Percentiles rank a stretch among this genome's conserved stretches.
These are phyloP conservation scores for Sinodicranocentrus sp. DNA, from an alignment of 2,888 invertebrate genomes.

Conservation along the genomic window DNA sequence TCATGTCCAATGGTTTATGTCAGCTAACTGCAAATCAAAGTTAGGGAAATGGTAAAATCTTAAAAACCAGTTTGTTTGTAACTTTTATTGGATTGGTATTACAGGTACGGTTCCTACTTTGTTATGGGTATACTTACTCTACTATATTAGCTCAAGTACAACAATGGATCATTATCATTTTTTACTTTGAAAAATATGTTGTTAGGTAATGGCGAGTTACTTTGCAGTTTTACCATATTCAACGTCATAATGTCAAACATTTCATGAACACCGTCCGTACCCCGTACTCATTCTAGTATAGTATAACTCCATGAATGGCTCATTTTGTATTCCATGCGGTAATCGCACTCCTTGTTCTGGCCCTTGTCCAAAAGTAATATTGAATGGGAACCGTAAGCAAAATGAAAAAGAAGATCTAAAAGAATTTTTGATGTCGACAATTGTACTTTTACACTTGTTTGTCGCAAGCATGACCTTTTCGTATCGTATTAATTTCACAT, in stretches of 20 bases:
- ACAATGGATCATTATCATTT: background rate
- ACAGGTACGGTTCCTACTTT: no score
- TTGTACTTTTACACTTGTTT: no score
- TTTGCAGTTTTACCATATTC: conserved; percentile 16
- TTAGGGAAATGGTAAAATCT: no score
- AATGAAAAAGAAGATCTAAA: background rate
- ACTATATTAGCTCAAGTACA: background rate
- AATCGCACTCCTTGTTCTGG: conserved; percentile 58
- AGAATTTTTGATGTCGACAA: background rate
- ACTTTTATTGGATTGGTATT: no score
- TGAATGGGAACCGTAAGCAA: conserved; percentile 14
- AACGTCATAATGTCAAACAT: no score
- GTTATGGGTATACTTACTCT: no score
- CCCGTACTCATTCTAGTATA: no score
- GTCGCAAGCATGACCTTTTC: no score
- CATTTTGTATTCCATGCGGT: conserved; percentile 24
- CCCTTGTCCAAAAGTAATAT: conserved; percentile 52
- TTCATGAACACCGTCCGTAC: background rate
- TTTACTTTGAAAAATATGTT: conserved; percentile 33
- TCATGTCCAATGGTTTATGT: no score
- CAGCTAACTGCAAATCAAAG: no score
- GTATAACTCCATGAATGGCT: conserved; percentile 2
- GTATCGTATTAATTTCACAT: no score
- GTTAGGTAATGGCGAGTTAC: background rate
- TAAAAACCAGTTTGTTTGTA: no score